These are phyloP conservation scores for Girardinichthys multiradiatus DNA, from an alignment of 2,113 vertebrate genomes.

Conservation along the genomic window DNA sequence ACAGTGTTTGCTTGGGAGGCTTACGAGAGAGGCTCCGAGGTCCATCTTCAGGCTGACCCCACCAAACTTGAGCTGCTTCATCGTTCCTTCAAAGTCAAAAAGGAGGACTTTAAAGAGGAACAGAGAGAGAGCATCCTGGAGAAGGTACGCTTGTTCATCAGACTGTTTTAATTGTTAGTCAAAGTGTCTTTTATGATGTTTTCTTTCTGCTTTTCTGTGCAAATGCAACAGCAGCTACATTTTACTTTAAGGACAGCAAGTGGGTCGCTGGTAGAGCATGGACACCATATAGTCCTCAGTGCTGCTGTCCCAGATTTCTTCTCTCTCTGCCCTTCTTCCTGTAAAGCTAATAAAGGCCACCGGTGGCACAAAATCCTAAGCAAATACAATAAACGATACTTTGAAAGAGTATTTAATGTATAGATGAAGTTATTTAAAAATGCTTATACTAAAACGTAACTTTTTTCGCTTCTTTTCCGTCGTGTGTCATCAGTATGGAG, in stretches of 20 bases:
- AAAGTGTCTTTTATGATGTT: no score
- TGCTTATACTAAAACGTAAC: background rate
- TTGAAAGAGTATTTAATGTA: background rate
- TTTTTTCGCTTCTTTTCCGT: background rate
- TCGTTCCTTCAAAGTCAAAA: slow-evolving; percentile 97
- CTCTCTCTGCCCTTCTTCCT: background rate
- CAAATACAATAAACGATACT: background rate
- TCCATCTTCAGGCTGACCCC: slow-evolving; percentile 97
- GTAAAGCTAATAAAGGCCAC: no score
- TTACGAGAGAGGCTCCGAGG: slow-evolving; percentile 96
- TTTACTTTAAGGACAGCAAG: no score
- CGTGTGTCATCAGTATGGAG: slow-evolving; percentile 87
- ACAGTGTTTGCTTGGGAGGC: slow-evolving; percentile 99
- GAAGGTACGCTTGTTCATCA: slow-evolving; percentile 79
- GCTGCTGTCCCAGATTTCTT: no score
- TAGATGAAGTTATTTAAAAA: background rate
- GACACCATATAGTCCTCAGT: no score
- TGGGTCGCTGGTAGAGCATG: no score
- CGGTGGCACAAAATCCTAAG: background rate
- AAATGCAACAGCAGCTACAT: no score
- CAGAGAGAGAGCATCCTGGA: slow-evolving; percentile 95
- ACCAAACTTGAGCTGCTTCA: slow-evolving; percentile 95
- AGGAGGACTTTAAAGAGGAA: slow-evolving; percentile 95
- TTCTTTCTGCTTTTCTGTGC: background rate
- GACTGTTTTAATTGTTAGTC: background rate